Base-by-base conservation (phyloP, 2,113 vertebrate species). In the Ptychochromis oligacanthus region DNA sequence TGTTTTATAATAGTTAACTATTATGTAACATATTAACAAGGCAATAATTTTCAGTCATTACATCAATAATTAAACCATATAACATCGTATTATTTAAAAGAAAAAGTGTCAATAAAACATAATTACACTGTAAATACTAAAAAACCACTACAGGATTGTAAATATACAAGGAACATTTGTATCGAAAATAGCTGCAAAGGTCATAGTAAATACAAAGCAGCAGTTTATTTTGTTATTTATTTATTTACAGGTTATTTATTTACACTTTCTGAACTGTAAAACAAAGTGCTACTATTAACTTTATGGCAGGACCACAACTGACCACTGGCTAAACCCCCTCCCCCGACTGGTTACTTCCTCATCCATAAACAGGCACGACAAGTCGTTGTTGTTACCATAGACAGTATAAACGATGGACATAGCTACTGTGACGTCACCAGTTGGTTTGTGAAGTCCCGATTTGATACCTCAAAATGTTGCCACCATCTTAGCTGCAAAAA, bases 241-340 rank as follows among this genome's bases (percentile, higher is more conserved):
- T 83, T 54, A 78, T 57, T 36, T 24, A 8, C 6, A 55, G 28
- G 3, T 76, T 75, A 82, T 72, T 80, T 65, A 24, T 75, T 75
- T 75, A 34, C 6, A 49, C 20, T 52, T 70, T 6, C 22, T 84
- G 61, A 52, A 70, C 65, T 75, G 34, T 72, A 70, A 78, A 91
- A 81, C n/a, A 52, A 78, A 89, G 60, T 81, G 85, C 79, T 82
- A 76, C 67, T 24, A 77, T 59, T 61, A 79, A 18, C 43, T 56
- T 4, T 6, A 72, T 78, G 20, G 54, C 15, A 84, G 75, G 5
- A 26, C 34, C 20, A 17, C 15, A 11, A 58, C 5, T 59, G 49
- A 31, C 22, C 6, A 14, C 40, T 79, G 1, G 9, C 60, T 22
- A 43, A 75, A 62, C 7, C n/a, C 12, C 28, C 9, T 20, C 40